A percentile compares a stretch with the other conserved stretches of the same genome.
phyloP scores from a whole-genome alignment of 2,113 vertebrate species.

The Cichladusa arquata region DNA sequence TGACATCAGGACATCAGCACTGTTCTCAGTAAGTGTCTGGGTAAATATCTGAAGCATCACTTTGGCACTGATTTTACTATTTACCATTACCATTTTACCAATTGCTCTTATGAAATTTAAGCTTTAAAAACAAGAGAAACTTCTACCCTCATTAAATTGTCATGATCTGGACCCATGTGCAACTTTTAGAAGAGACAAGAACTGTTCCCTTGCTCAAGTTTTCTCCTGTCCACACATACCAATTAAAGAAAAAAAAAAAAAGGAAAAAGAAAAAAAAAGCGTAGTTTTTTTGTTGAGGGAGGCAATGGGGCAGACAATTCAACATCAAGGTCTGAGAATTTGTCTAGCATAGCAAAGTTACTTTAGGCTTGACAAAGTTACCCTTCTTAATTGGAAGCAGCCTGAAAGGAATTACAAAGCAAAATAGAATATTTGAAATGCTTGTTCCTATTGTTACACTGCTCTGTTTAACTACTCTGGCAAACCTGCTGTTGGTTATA shows the following conservation, averaged over 20 bases:
- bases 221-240: neutral
- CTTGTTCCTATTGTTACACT: conserved; percentile 20
- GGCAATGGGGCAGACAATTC: neutral
- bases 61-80: neutral
- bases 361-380: conserved; percentile 12
- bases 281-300: neutral
- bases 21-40: neutral
- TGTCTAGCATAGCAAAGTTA: neutral
- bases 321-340: neutral
- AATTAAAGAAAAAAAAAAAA: neutral
- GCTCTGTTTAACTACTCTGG: neutral
- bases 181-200: neutral
- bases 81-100: neutral
- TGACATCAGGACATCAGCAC: neutral
- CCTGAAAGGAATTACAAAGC: conserved; percentile 23
- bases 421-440: conserved; percentile 60
- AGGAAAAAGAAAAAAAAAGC: neutral
- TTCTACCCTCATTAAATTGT: neutral
- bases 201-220: neutral
- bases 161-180: neutral
- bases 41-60: neutral
- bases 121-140: neutral
- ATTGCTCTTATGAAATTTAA: neutral
- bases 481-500: neutral
- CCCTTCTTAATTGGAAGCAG: conserved; percentile 9